A percentile compares a stretch with the other conserved stretches of the same genome.
Conservation (phyloP, 2,888 invertebrate species). For the Troglohyphantes excavatus region DNA sequence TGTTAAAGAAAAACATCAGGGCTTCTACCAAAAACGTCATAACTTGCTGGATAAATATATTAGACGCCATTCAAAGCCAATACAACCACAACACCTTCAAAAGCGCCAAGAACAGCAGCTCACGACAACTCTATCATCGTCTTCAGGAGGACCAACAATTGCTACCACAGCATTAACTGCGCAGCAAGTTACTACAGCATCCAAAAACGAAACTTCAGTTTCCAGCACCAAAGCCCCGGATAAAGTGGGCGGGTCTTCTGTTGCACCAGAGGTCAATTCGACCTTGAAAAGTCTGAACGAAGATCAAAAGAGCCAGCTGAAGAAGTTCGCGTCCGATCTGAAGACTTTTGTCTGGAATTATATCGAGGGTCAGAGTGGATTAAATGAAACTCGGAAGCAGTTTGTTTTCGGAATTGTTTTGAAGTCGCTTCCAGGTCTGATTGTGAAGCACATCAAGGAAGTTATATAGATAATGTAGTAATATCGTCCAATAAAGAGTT, state of each 20-base stretch:
- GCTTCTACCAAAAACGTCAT: too few relatives aligned
- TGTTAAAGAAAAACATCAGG: too few relatives aligned
- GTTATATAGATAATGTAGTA: background rate
- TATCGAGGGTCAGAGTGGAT: background rate
- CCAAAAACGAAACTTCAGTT: background rate
- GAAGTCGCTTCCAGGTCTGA: background rate
- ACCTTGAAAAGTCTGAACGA: background rate
- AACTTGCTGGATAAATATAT: too few relatives aligned
- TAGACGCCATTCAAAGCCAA: background rate
- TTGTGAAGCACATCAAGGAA: background rate
- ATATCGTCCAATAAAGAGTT: too few relatives aligned
- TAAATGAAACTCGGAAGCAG: background rate
- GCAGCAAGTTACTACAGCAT: background rate
- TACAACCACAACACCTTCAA: background rate
- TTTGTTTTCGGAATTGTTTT: background rate
- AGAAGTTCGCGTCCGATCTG: background rate
- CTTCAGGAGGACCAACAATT: background rate
- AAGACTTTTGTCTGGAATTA: background rate
- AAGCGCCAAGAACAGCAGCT: background rate
- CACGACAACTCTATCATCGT: background rate
- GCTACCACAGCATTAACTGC: background rate
- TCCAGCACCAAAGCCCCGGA: background rate
- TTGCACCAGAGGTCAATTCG: background rate
- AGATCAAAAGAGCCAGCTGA: background rate
- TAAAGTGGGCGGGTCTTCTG: background rate